Percentiles rank a stretch among this genome's conserved stretches.
Evolutionary conservation across 2,797 vertebrate species (phyloP).

Genomic region (Tangara arthus): DNA sequence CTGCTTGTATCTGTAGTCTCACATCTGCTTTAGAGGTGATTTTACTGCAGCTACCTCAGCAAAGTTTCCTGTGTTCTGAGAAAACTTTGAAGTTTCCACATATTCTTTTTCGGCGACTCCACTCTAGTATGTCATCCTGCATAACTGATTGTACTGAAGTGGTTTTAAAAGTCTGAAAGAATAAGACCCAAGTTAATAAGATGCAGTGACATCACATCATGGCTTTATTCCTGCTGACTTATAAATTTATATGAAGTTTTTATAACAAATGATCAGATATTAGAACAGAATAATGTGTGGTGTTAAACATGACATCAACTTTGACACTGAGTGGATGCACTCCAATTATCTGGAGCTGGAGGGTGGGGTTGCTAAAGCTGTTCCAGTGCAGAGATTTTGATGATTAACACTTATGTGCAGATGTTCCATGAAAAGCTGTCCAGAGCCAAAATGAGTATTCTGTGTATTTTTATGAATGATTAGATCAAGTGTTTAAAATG

Average conservation of each 20-base stretch:
- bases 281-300: fast-evolving
- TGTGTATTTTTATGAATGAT: background rate
- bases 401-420: background rate
- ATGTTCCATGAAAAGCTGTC: background rate
- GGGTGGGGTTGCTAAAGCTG: background rate
- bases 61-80: background rate
- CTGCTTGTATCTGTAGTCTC: background rate
- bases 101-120: background rate
- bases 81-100: background rate
- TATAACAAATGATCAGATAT: background rate
- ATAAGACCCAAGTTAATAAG: background rate
- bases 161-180: background rate
- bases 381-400: background rate
- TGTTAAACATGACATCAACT: background rate
- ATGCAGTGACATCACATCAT: background rate
- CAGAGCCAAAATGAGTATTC: background rate
- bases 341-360: background rate
- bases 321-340: background rate
- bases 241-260: background rate
- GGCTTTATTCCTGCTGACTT: background rate
- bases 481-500: background rate
- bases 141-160: background rate
- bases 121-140: background rate
- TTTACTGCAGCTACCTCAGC: background rate
- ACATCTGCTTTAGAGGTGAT: background rate